phyloP scores from a whole-genome alignment of 2,113 vertebrate species.

The Coptodon rendalli region DNA sequence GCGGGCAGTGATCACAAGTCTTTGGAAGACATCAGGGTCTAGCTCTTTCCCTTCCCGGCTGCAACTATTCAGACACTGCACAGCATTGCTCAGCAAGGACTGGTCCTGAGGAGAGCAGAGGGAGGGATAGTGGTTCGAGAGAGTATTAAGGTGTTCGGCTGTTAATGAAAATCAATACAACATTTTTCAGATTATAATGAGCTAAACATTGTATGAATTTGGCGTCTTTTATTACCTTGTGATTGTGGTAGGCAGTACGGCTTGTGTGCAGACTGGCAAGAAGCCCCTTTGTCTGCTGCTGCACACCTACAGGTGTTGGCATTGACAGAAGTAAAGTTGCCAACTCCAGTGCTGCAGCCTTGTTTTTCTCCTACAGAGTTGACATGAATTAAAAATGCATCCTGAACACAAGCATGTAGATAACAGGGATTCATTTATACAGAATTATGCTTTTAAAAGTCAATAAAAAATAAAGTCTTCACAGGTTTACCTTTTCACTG shows the following conservation, averaged over 20 bases:
- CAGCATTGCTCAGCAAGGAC: slow-evolving; percentile 92
- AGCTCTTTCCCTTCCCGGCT: slow-evolving; percentile 88
- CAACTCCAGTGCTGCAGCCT: slow-evolving; percentile 86
- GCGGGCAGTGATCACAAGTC: slow-evolving; percentile 93
- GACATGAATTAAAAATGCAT: not conserved
- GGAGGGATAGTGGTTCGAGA: not conserved
- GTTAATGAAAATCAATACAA: not conserved
- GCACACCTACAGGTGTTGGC: slow-evolving; percentile 91
- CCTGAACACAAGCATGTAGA: not conserved
- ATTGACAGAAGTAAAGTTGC: slow-evolving; percentile 91
- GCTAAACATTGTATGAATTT: not conserved
- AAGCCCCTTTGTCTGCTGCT: slow-evolving; percentile 96
- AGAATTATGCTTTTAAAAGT: not conserved
- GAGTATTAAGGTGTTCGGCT: not conserved
- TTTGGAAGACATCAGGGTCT: slow-evolving; percentile 96
- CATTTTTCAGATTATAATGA: not conserved
- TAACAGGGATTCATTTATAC: not conserved
- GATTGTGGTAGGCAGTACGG: slow-evolving; percentile 95
- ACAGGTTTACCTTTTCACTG: slow-evolving; percentile 85
- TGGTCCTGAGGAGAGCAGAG: slow-evolving; percentile 79
- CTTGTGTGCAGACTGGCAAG: slow-evolving; percentile 95
- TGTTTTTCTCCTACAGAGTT: slow-evolving; percentile 87
- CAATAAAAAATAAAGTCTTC: not conserved
- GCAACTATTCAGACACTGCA: slow-evolving; percentile 88
- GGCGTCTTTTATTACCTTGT: slow-evolving; percentile 79